Conservation (phyloP, 64 coral and sea anemone genomes). For the Stichodactyla helianthus region DNA sequence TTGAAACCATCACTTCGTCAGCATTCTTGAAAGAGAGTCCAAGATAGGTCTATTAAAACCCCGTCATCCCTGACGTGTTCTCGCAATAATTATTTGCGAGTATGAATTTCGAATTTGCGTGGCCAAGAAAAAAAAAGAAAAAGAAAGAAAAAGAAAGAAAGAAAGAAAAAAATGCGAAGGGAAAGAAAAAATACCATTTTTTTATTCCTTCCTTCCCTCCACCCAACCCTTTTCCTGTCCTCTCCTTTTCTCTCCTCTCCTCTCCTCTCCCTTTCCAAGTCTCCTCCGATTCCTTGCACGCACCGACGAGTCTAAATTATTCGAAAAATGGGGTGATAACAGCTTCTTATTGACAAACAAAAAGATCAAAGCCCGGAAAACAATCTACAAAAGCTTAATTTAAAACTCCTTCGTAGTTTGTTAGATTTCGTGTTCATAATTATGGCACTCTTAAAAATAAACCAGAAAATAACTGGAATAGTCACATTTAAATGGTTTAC, state of each 20-base stretch:
- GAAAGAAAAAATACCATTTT: background rate
- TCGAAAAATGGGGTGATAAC: background rate
- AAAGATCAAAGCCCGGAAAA: background rate
- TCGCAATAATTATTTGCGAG: no score
- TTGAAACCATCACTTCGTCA: no score
- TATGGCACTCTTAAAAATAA: background rate
- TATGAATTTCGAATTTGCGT: no score
- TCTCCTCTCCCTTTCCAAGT: background rate
- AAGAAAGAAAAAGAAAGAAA: background rate
- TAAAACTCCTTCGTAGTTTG: background rate
- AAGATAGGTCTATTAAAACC: no score
- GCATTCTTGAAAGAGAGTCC: no score
- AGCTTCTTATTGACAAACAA: background rate
- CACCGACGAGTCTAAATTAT: background rate
- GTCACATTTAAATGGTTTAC: background rate
- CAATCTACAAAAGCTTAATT: background rate
- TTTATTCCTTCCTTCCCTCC: background rate
- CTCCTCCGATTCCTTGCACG: background rate
- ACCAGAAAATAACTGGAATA: background rate
- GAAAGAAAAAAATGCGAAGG: background rate
- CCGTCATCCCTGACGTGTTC: no score
- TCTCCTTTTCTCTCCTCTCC: background rate
- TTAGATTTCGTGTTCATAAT: background rate
- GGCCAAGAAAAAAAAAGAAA: no score
- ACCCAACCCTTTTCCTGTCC: background rate